A percentile compares a stretch with the other conserved stretches of the same genome.
Evolutionary conservation across 2,113 vertebrate genomes (phyloP).

Genomic region (Carlito syrichta): DNA sequence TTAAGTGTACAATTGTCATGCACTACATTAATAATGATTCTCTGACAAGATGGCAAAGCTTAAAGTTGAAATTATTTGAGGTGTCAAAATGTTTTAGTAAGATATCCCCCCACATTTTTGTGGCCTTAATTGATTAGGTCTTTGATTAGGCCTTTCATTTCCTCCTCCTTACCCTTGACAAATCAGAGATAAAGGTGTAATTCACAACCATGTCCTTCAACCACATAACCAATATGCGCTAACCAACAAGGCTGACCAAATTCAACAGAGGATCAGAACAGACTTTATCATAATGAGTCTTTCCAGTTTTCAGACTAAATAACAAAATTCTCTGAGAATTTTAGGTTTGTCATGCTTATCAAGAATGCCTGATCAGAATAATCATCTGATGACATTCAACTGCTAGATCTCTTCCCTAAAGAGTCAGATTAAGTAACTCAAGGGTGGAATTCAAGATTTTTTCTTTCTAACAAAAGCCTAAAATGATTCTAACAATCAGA

Average conservation of each 20-base stretch:
- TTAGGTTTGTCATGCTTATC: neutral
- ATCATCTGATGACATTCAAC: neutral
- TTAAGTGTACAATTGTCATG: neutral
- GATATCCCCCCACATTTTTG: neutral
- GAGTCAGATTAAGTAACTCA: neutral
- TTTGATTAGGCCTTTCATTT: neutral
- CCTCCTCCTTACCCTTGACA: neutral
- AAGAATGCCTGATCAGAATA: neutral
- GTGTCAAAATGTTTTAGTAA: neutral
- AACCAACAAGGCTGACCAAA: neutral
- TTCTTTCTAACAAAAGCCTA: constrained; percentile 14
- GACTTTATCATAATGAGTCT: neutral
- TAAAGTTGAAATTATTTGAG: neutral
- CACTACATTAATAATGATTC: neutral
- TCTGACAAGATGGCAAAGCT: neutral
- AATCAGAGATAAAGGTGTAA: neutral
- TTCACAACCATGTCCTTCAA: neutral
- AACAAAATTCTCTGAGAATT: neutral
- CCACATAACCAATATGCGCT: neutral
- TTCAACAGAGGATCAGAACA: neutral
- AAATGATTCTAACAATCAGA: neutral
- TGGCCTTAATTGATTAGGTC: neutral
- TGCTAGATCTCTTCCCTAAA: neutral
- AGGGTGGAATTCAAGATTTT: neutral
- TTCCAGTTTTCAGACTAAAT: neutral